These are phyloP conservation scores for Neotoxoptera formosana DNA, from an alignment of 1,140 invertebrate species.

Conservation along the genomic window DNA sequence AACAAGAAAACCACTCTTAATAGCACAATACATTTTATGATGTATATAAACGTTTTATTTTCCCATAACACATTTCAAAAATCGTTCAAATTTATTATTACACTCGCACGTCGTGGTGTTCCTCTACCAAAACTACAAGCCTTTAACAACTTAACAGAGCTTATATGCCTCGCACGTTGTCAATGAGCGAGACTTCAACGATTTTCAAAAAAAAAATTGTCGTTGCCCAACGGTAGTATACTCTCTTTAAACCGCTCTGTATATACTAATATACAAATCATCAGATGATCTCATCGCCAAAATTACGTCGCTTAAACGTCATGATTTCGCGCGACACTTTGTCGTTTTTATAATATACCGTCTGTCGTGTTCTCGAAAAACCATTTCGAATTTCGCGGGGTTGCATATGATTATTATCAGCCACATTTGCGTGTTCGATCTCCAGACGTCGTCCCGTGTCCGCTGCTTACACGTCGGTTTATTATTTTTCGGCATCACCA, in stretches of 20 bases:
- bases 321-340: neutral
- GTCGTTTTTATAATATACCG: neutral
- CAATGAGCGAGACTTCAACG: no score
- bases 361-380: neutral
- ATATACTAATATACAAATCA: neutral
- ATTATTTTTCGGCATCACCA: neutral
- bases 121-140: neutral
- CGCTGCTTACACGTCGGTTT: neutral
- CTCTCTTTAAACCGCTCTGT: neutral
- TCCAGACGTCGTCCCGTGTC: neutral
- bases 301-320: neutral
- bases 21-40: no score
- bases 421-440: neutral
- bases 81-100: neutral
- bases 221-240: neutral
- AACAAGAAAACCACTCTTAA: neutral
- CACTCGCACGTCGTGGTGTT: neutral
- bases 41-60: no score
- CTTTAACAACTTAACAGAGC: no score
- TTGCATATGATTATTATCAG: neutral
- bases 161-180: neutral
- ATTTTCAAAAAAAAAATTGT: neutral
- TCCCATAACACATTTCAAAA: neutral
- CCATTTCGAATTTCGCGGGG: neutral
- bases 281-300: neutral